These are phyloP conservation scores for Drosophila peninsularis DNA, from an alignment of 2,888 invertebrate genomes.

Conservation along the genomic window DNA sequence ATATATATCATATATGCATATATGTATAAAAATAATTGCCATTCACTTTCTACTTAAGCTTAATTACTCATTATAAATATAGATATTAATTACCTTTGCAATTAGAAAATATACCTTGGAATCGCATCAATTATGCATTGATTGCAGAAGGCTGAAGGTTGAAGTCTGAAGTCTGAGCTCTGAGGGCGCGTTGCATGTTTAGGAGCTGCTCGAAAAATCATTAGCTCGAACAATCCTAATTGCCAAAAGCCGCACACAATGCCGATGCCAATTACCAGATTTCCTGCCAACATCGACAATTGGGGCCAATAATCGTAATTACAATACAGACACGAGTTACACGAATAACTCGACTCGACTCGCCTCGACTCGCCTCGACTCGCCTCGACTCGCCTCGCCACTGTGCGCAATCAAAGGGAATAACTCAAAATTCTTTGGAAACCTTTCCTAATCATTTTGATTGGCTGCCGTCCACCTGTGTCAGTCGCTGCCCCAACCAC, in stretches of 20 bases:
- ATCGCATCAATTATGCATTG: constrained; percentile 39
- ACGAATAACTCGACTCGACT: constrained; percentile 18
- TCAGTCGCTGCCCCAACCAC: constrained; percentile 4
- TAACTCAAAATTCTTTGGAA: constrained; percentile 64
- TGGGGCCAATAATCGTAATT: constrained; percentile 48
- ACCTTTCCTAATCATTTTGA: constrained; percentile 55
- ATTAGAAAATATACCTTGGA: constrained; percentile 14
- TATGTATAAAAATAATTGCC: no score
- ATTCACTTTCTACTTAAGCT: no score
- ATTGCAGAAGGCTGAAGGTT: constrained; percentile 12
- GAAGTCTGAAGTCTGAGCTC: background rate
- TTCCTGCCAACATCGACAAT: constrained; percentile 49
- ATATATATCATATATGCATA: background rate
- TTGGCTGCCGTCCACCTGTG: constrained; percentile 41
- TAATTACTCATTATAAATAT: background rate
- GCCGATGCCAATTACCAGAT: constrained; percentile 62
- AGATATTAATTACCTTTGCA: constrained; percentile 9
- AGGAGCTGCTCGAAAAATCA: background rate
- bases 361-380: background rate
- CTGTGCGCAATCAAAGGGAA: constrained; percentile 43
- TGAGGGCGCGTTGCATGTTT: constrained; percentile 16
- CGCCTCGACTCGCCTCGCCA: constrained; percentile 9
- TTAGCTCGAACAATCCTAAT: constrained; percentile 49
- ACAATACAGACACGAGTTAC: constrained; percentile 34
- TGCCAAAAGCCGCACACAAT: constrained; percentile 58